Evolutionary conservation across 1,140 invertebrate genomes (phyloP), one percentile per base, ranked within the genome.

Genomic region (Ceratosolen solmsi): DNA sequence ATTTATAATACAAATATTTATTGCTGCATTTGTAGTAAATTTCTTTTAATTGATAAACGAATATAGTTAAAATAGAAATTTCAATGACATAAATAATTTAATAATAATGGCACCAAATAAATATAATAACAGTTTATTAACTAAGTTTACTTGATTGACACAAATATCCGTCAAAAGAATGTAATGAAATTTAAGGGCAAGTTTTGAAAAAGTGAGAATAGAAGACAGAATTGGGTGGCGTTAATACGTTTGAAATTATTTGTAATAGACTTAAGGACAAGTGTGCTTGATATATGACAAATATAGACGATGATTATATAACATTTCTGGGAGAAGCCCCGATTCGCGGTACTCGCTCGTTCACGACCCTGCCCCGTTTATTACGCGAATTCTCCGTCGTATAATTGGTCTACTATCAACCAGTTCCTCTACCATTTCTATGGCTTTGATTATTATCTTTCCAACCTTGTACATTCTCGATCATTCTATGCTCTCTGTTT

Each of bases 311-410:
- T 49, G 25, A 71, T 77, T 51, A 77, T 75, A 60, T 82, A 82
- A 77, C 73, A n/a, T 17, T 41, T 36, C 36, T 41, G 22, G 51
- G 79, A 71, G 88, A 89, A 89, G 85, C 86, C 88, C 77, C 85
- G 83, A 84, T 68, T 87, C 80, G 85, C 76, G 65, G 63, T 7
- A 25, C 36, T 46, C 25, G 36, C 38, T 60, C 54, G 36, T 73
- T 25, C 11, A 25, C 87, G 88, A 88, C 86, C 87, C 86, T 88
- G 85, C 84, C 87, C 86, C 83, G 65, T 82, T 84, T 85, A 87
- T 87, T 88, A 87, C 81, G 85, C 46, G 68, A 36, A 80, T 82
- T 85, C 71, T 46, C 33, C 17, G 41, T 58, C 36, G 56, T 58
- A 27, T 81, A 56, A 74, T 80, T 74, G 38, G 49, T 81, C 76